Conservation (phyloP, 2,113 vertebrate species). For the Archilochus colubris region DNA sequence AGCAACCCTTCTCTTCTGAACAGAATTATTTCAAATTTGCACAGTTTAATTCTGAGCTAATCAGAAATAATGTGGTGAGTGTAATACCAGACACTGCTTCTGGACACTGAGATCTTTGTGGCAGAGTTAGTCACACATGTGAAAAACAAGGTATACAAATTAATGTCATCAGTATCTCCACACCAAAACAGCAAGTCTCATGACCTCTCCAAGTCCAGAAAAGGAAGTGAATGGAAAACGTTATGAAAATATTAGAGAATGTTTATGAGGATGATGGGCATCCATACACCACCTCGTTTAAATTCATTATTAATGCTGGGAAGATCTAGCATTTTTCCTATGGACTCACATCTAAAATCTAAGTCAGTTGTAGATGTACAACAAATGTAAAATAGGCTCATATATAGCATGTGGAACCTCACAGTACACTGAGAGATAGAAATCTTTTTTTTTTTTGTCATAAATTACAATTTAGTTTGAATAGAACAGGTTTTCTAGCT, state of each 20-base stretch:
- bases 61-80: background rate
- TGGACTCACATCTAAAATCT: background rate
- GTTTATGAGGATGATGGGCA: background rate
- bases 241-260: background rate
- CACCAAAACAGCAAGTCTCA: background rate
- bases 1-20: background rate
- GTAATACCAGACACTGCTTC: background rate
- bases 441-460: background rate
- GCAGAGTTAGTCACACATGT: background rate
- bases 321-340: background rate
- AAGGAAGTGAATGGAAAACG: background rate
- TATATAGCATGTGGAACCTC: background rate
- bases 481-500: background rate
- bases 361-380: background rate
- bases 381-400: background rate
- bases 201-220: background rate
- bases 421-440: fast-evolving
- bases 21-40: background rate
- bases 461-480: background rate
- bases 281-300: background rate
- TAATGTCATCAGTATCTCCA: background rate
- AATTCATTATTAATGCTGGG: background rate
- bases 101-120: background rate
- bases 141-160: background rate
- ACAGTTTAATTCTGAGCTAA: background rate